A percentile compares a stretch with the other conserved stretches of the same genome.
Evolutionary conservation across 2,888 invertebrate genomes (phyloP).

Genomic region (Baronia brevicornis): DNA sequence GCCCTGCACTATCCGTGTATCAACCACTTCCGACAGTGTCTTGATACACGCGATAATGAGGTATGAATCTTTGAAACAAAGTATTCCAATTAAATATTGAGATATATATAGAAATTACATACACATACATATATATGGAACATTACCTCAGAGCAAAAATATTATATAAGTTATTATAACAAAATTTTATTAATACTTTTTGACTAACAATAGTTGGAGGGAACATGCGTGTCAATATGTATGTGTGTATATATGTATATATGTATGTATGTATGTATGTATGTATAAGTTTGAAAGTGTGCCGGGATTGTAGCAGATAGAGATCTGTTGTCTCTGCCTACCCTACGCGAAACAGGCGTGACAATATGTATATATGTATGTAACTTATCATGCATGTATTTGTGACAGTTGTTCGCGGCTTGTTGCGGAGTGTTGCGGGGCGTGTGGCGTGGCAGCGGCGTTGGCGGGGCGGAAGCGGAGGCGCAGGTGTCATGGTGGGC

Average conservation of each 20-base stretch:
- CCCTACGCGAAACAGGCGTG: no score
- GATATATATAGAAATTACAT: no score
- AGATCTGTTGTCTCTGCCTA: no score
- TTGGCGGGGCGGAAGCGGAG: conserved; percentile 22
- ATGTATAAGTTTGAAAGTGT: neutral
- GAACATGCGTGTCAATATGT: no score
- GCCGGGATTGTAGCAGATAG: no score
- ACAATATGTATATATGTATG: no score
- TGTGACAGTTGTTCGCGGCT: conserved; percentile 48
- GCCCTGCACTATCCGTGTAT: conserved; percentile 93
- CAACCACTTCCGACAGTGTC: conserved; percentile 91
- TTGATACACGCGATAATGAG: conserved; percentile 66
- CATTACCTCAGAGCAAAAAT: no score
- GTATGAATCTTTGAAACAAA: conserved; percentile 26
- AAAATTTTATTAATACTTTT: no score
- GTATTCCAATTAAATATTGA: neutral
- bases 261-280: neutral
- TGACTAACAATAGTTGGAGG: no score
- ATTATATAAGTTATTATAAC: no score
- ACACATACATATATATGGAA: neutral
- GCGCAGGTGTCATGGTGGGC: conserved; percentile 57
- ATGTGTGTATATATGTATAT: no score
- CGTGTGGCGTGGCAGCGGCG: conserved; percentile 44
- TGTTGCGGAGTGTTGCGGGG: conserved; percentile 53
- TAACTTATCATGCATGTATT: neutral